Conservation (phyloP, 2,113 vertebrate species). For the Gulo gulo region DNA sequence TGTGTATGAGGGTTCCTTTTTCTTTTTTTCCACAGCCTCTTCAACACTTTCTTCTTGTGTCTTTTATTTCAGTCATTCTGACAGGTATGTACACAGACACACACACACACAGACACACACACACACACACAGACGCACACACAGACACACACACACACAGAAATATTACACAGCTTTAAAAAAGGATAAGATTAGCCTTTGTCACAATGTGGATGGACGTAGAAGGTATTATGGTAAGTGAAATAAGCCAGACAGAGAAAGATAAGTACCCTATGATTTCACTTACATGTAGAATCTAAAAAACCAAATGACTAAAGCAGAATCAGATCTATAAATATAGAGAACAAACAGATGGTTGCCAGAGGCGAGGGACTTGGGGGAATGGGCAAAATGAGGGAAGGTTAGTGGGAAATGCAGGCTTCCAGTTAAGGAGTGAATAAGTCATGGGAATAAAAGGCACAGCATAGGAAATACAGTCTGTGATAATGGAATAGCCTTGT, state of each 20-base stretch:
- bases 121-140: neutral
- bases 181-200: neutral
- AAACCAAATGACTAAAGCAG: no score
- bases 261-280: neutral
- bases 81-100: neutral
- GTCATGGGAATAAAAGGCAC: neutral
- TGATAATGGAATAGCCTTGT: neutral
- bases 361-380: neutral
- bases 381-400: neutral
- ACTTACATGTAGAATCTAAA: no score
- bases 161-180: neutral
- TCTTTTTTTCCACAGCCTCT: neutral
- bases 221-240: neutral
- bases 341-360: no score
- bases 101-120: neutral
- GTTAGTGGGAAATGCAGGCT: neutral
- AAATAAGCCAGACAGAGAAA: neutral
- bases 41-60: neutral
- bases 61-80: neutral
- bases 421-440: neutral
- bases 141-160: neutral
- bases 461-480: neutral
- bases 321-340: no score
- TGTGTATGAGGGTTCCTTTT: neutral
- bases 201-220: neutral